phyloP scores from a whole-genome alignment of 1,140 invertebrate species.

The Drosophila chauvacae region DNA sequence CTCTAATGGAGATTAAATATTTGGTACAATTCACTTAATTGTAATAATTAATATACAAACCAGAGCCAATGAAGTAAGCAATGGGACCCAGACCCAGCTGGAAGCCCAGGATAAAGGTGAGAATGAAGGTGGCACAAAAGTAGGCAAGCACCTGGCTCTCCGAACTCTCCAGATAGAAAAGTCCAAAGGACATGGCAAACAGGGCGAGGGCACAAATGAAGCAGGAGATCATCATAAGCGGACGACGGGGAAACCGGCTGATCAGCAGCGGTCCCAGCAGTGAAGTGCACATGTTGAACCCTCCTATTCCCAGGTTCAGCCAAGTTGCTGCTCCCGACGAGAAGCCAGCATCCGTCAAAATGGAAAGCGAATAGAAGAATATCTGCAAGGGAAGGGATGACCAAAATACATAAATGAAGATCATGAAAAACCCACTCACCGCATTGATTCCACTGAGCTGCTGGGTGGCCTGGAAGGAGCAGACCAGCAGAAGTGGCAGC shows the following conservation, averaged over 20 bases:
- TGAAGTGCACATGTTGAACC: slow-evolving; percentile 88
- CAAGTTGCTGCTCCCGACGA: slow-evolving; percentile 85
- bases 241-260: slow-evolving; percentile 86
- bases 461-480: slow-evolving; percentile 91
- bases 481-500: slow-evolving; percentile 90
- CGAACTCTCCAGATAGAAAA: slow-evolving; percentile 86
- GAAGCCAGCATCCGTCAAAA: slow-evolving; percentile 88
- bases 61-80: slow-evolving; percentile 91
- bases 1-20: slow-evolving; percentile 85
- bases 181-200: slow-evolving; percentile 86
- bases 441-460: slow-evolving; percentile 95
- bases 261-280: slow-evolving; percentile 86
- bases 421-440: slow-evolving; percentile 85
- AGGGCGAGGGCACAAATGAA: slow-evolving; percentile 85
- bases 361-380: slow-evolving; percentile 90
- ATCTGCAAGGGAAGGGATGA: slow-evolving; percentile 85
- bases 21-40: background rate
- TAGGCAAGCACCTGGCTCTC: slow-evolving; percentile 86
- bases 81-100: slow-evolving; percentile 94
- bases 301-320: slow-evolving; percentile 88
- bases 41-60: slow-evolving; percentile 14
- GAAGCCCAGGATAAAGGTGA: slow-evolving; percentile 91
- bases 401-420: background rate
- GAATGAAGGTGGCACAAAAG: slow-evolving; percentile 87
- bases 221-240: slow-evolving; percentile 86